Percentiles rank a stretch among this genome's conserved stretches.
These are phyloP conservation scores for Lordiphosa andalusiaca DNA, from an alignment of 2,888 invertebrate genomes.

Conservation along the genomic window DNA sequence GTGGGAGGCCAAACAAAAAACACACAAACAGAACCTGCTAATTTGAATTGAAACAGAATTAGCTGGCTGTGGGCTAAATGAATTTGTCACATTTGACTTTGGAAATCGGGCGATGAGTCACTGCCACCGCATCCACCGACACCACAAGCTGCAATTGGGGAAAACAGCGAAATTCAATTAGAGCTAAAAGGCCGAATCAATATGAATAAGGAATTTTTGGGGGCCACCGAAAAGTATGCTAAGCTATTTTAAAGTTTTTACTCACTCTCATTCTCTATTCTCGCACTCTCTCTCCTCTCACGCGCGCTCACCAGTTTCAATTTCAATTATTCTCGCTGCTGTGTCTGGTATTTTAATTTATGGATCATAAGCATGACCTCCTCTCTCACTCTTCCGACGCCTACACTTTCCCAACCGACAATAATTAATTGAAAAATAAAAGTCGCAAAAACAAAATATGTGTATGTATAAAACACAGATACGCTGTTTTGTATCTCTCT, in stretches of 20 bases:
- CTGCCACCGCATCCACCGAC: neutral
- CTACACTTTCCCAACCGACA: slow-evolving; percentile 16
- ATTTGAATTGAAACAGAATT: slow-evolving; percentile 39
- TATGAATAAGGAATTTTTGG: slow-evolving; percentile 8
- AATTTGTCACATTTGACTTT: slow-evolving; percentile 51
- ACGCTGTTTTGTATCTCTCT: slow-evolving; percentile 5
- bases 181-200: slow-evolving; percentile 14
- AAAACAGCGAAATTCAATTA: slow-evolving; percentile 40
- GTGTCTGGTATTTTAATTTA: slow-evolving; percentile 48
- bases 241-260: neutral
- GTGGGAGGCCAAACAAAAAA: slow-evolving; percentile 54
- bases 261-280: neutral
- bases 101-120: slow-evolving; percentile 60
- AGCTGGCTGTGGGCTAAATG: slow-evolving; percentile 30
- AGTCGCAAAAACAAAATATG: slow-evolving; percentile 14
- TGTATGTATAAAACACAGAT: slow-evolving; percentile 1
- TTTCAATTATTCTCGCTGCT: slow-evolving; percentile 23
- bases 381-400: slow-evolving; percentile 13
- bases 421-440: slow-evolving; percentile 40
- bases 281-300: neutral
- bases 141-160: slow-evolving; percentile 11
- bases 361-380: slow-evolving; percentile 44
- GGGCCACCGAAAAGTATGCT: slow-evolving; percentile 57
- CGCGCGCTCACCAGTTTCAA: slow-evolving; percentile 16
- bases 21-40: slow-evolving; percentile 36